Evolutionary conservation across 1,140 invertebrate species (phyloP).

Genomic region (Drosophila yakuba): DNA sequence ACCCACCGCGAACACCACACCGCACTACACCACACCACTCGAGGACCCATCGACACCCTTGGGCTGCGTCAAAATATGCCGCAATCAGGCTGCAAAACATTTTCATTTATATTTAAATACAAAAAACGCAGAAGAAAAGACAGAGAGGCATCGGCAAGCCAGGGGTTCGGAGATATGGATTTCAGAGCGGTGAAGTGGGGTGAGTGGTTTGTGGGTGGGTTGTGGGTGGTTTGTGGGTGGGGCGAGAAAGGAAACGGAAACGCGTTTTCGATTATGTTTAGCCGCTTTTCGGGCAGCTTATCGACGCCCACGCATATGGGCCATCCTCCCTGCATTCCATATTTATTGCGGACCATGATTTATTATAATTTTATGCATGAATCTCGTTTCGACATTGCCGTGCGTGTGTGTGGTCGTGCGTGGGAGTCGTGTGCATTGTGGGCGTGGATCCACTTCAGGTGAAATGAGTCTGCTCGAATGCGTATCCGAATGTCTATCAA

Average conservation of each 20-base stretch:
- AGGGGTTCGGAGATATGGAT: conserved; percentile 7
- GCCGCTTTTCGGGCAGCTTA: conserved; percentile 75
- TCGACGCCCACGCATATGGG: conserved; percentile 68
- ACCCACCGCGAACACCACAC: neutral
- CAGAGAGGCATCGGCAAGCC: neutral
- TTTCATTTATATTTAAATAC: conserved; percentile 84
- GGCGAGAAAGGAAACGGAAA: conserved; percentile 42
- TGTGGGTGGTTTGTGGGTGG: neutral
- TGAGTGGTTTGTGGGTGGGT: too few species aligned
- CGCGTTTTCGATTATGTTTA: conserved; percentile 81
- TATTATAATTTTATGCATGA: conserved; percentile 83
- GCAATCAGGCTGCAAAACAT: conserved; percentile 81
- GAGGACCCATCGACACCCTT: conserved; percentile 32
- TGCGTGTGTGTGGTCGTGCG: conserved; percentile 1
- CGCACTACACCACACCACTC: neutral
- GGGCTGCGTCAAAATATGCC: conserved; percentile 81
- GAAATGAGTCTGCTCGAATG: conserved; percentile 55
- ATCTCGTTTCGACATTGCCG: conserved; percentile 36
- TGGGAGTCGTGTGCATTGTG: conserved; percentile 42
- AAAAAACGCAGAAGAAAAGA: conserved; percentile 32
- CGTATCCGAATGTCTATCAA: conserved; percentile 10
- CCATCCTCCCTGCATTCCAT: conserved; percentile 54
- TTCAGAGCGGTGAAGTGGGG: neutral
- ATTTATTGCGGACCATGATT: conserved; percentile 78
- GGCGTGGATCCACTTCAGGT: conserved; percentile 59